These are phyloP conservation scores for Colius striatus DNA, from an alignment of 2,113 vertebrate species.

Conservation along the genomic window DNA sequence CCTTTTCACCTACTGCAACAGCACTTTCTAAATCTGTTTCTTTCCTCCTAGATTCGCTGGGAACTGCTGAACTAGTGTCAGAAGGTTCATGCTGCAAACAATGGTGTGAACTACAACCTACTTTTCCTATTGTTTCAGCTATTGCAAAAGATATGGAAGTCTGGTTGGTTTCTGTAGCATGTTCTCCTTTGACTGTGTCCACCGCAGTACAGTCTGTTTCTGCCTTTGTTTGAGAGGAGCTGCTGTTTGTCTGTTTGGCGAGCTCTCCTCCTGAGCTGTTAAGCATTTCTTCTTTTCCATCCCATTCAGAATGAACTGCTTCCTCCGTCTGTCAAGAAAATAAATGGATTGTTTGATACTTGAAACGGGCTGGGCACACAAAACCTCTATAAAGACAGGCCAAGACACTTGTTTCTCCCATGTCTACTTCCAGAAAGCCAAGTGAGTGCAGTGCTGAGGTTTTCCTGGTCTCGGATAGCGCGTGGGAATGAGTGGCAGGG, in stretches of 20 bases:
- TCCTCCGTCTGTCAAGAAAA: conserved; percentile 56
- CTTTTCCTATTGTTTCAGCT: conserved; percentile 22
- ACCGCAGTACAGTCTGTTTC: not conserved
- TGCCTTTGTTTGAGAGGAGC: not conserved
- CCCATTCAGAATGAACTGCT: not conserved
- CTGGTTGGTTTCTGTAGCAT: not conserved
- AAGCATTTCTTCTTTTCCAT: not conserved
- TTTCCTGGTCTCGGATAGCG: not conserved
- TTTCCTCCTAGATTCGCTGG: not conserved
- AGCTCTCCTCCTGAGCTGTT: not conserved
- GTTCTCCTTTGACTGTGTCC: not conserved
- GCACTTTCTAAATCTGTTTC: conserved; percentile 12
- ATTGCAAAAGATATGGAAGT: not conserved
- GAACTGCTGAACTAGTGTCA: not conserved
- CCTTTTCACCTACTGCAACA: not conserved
- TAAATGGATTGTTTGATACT: not conserved
- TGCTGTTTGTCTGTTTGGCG: not conserved
- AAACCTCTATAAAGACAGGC: not conserved
- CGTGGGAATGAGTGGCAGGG: not conserved
- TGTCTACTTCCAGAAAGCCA: not conserved
- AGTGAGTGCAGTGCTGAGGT: not conserved
- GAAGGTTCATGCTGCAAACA: conserved; percentile 19
- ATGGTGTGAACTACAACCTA: not conserved
- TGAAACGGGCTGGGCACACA: not conserved
- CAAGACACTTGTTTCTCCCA: not conserved